These are phyloP conservation scores for Diplolepis rosae DNA, from an alignment of 2,888 invertebrate genomes.

Conservation along the genomic window DNA sequence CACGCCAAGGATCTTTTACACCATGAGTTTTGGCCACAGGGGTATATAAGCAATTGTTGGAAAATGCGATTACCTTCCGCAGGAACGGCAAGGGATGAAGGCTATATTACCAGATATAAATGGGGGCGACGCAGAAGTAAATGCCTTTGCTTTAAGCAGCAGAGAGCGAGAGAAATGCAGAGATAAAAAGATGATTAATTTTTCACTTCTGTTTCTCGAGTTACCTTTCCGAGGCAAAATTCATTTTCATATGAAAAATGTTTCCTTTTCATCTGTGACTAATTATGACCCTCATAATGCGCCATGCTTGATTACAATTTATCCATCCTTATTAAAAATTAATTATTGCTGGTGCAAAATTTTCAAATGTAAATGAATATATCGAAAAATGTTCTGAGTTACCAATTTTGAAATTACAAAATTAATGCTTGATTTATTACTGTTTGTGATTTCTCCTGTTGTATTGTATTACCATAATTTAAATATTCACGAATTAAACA, in stretches of 20 bases:
- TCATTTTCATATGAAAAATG: neutral
- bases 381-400: no score
- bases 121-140: slow-evolving; percentile 49
- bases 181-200: slow-evolving; percentile 32
- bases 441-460: neutral
- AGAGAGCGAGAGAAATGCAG: slow-evolving; percentile 19
- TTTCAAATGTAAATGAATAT: no score
- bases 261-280: neutral
- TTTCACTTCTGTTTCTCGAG: slow-evolving; percentile 23
- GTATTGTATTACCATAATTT: no score
- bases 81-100: slow-evolving; percentile 54
- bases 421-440: neutral
- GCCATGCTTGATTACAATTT: no score
- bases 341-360: no score
- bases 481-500: neutral
- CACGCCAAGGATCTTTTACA: slow-evolving; percentile 54
- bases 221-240: slow-evolving; percentile 1
- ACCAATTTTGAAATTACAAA: no score
- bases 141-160: slow-evolving; percentile 53
- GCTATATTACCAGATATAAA: slow-evolving; percentile 58
- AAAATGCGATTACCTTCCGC: slow-evolving; percentile 60
- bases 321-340: no score
- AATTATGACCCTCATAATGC: no score
- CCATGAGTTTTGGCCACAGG: slow-evolving; percentile 52
- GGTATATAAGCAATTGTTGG: slow-evolving; percentile 59